These are phyloP conservation scores for Brachyopa scutellaris DNA, from an alignment of 2,888 invertebrate species.

Conservation along the genomic window DNA sequence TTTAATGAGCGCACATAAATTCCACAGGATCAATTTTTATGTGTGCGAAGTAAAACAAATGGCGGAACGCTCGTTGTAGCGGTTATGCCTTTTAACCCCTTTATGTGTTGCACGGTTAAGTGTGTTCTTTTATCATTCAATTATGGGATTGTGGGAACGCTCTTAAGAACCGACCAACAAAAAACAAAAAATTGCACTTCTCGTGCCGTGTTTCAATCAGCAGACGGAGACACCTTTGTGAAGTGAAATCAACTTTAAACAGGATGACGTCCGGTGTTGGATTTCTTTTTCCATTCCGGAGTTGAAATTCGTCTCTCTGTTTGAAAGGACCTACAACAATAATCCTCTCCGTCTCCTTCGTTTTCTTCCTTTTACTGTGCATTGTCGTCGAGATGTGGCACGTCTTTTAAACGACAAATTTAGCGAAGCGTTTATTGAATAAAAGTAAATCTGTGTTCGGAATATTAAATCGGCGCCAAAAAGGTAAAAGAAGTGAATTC, in stretches of 20 bases:
- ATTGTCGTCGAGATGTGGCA: conserved; percentile 41
- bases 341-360: neutral
- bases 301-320: conserved; percentile 6
- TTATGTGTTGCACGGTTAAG: conserved; percentile 50
- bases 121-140: conserved; percentile 53
- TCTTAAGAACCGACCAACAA: too few species aligned
- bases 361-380: neutral
- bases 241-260: conserved; percentile 50
- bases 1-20: conserved; percentile 71
- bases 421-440: conserved; percentile 73
- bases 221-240: conserved; percentile 1
- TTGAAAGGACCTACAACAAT: conserved; percentile 36
- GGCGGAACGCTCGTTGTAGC: conserved; percentile 12
- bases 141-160: conserved; percentile 37
- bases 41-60: conserved; percentile 69
- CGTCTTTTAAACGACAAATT: conserved; percentile 71
- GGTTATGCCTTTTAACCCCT: conserved; percentile 34
- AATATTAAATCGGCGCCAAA: conserved; percentile 67
- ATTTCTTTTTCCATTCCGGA: conserved; percentile 38
- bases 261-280: conserved; percentile 53
- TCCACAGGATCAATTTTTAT: conserved; percentile 72
- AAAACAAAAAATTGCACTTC: neutral
- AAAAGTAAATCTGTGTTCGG: conserved; percentile 74
- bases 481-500: conserved; percentile 65
- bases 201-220: conserved; percentile 35